phyloP scores from a whole-genome alignment of 1,140 invertebrate species.

The Pogonomyrmex californicus region DNA sequence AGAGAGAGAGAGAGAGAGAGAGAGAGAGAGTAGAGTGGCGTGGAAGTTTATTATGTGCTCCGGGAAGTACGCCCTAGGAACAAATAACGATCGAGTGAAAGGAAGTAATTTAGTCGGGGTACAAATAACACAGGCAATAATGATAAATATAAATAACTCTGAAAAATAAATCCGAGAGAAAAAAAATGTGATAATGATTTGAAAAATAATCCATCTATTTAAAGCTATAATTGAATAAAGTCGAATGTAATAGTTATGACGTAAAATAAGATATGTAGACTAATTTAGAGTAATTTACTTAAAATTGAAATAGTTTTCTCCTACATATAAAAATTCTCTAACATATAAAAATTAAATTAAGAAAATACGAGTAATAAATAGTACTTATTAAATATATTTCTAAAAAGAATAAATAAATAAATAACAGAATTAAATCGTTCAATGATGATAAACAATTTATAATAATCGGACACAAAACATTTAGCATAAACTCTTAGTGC shows the following conservation, averaged over 20 bases:
- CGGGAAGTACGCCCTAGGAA: conserved; percentile 19
- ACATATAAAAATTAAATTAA: neutral
- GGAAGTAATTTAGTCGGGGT: conserved; percentile 33
- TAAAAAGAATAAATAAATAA: no score
- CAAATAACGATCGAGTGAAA: neutral
- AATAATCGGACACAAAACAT: neutral
- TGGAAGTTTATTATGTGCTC: conserved; percentile 39
- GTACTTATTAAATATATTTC: neutral
- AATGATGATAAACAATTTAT: neutral
- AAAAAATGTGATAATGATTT: neutral
- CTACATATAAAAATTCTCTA: neutral
- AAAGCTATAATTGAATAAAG: neutral
- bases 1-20: conserved; percentile 1
- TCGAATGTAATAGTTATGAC: neutral
- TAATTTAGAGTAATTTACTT: neutral
- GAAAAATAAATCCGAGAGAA: neutral
- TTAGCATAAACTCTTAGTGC: neutral
- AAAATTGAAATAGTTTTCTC: no score
- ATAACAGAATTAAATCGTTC: neutral
- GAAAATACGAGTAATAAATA: neutral
- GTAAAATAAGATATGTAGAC: neutral
- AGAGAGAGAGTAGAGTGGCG: conserved; percentile 6
- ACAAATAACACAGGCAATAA: conserved; percentile 56
- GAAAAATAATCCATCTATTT: neutral
- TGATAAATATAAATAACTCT: conserved; percentile 14